Evolutionary conservation across 2,888 invertebrate genomes (phyloP).

Genomic region (Nephrotoma guestfalica): DNA sequence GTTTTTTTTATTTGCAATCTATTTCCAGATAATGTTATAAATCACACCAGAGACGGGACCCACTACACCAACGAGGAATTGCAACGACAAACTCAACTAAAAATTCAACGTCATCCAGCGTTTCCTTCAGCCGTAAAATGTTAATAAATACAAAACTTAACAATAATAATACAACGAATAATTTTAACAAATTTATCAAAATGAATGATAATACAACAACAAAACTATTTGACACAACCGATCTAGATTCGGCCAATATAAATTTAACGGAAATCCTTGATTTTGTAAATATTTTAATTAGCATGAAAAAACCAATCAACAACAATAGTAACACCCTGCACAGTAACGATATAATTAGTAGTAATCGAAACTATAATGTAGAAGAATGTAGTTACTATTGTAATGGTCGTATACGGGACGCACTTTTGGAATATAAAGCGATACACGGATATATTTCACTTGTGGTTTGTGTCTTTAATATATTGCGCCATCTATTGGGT

Average conservation of each 20-base stretch:
- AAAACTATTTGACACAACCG: background rate
- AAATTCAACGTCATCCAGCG: background rate
- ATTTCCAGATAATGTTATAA: background rate
- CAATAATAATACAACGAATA: background rate
- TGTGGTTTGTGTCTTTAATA: slow-evolving; percentile 40
- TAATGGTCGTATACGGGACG: slow-evolving; percentile 40
- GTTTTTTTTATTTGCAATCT: background rate
- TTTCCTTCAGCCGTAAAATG: background rate
- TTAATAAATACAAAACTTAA: background rate
- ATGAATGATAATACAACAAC: background rate
- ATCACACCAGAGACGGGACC: background rate
- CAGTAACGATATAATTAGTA: background rate
- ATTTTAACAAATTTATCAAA: background rate
- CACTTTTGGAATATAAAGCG: slow-evolving; percentile 47
- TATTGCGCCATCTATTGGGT: background rate
- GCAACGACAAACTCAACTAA: background rate
- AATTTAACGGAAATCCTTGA: background rate
- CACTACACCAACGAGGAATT: background rate
- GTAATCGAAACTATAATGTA: background rate
- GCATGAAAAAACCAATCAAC: background rate
- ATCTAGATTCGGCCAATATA: background rate
- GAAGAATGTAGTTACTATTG: slow-evolving; percentile 36
- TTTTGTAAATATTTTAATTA: background rate
- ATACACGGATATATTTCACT: slow-evolving; percentile 74
- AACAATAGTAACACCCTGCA: background rate